phyloP scores from a whole-genome alignment of 2,113 vertebrate genomes.

The Cygnus buccinator region DNA sequence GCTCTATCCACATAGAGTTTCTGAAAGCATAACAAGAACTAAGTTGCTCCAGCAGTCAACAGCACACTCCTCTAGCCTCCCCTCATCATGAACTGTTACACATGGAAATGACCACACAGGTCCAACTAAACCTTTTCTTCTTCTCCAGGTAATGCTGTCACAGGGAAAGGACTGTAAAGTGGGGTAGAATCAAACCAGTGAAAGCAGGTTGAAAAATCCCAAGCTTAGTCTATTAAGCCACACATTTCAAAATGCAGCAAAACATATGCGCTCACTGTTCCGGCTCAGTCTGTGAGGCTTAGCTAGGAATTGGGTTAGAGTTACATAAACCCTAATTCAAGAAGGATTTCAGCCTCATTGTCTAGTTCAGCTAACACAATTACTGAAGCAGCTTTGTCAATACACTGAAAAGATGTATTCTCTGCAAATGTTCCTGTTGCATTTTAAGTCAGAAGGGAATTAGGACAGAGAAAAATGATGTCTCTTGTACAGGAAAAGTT shows the following conservation, averaged over 20 bases:
- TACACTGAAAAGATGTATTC: slow-evolving; percentile 39
- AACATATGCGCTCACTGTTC: background rate
- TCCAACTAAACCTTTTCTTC: background rate
- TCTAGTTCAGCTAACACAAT: slow-evolving; percentile 48
- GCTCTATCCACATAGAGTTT: accelerated
- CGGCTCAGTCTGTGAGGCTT: background rate
- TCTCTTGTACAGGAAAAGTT: background rate
- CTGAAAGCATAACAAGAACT: background rate
- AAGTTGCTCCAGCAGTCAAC: background rate
- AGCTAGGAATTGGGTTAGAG: slow-evolving; percentile 22
- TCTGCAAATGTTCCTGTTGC: slow-evolving; percentile 1
- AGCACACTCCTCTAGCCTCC: background rate
- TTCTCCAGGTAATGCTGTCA: background rate
- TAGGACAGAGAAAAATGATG: background rate
- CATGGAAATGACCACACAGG: background rate
- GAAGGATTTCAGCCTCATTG: slow-evolving; percentile 24
- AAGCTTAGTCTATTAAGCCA: background rate
- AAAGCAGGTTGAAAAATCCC: background rate
- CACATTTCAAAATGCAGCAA: background rate
- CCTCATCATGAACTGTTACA: accelerated
- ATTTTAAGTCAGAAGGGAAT: background rate
- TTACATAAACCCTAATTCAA: slow-evolving; percentile 51
- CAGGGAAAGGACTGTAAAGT: background rate
- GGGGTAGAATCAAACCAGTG: background rate
- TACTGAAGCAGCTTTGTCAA: slow-evolving; percentile 53